phyloP scores from a whole-genome alignment of 2,797 vertebrate genomes.

The Enteromius afrohamiltoni region DNA sequence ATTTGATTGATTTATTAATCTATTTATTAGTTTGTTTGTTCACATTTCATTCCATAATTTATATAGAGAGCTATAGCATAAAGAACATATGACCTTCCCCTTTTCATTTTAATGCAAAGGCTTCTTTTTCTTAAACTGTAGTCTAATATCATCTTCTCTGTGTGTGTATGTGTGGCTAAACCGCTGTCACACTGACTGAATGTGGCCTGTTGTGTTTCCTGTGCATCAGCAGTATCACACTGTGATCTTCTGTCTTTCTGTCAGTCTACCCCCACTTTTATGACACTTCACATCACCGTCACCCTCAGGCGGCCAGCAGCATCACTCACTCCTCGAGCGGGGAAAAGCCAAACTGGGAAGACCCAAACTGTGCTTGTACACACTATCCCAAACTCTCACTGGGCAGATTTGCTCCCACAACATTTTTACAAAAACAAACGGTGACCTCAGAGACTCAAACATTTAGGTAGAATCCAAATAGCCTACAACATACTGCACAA shows the following conservation, averaged over 20 bases:
- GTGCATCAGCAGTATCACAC: slow-evolving; percentile 40
- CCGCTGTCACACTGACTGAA: neutral
- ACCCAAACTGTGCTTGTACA: neutral
- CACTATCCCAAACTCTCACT: neutral
- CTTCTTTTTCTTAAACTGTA: neutral
- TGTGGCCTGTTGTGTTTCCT: slow-evolving; percentile 14
- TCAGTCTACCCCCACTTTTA: slow-evolving; percentile 41
- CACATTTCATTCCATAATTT: neutral
- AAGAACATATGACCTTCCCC: neutral
- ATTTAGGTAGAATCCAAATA: neutral
- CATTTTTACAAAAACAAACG: neutral
- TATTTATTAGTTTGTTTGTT: neutral
- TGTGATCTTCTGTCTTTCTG: slow-evolving; percentile 41
- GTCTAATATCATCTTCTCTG: neutral
- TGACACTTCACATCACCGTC: slow-evolving; percentile 56
- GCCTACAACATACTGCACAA: neutral
- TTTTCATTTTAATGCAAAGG: neutral
- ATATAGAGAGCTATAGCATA: neutral
- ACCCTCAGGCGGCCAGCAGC: slow-evolving; percentile 36
- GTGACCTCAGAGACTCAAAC: neutral
- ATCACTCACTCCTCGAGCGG: neutral
- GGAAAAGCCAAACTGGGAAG: neutral
- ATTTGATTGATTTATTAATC: neutral
- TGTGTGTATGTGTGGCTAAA: neutral
- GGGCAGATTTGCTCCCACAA: neutral